Evolutionary conservation across 2,113 vertebrate species (phyloP).

Genomic region (Arvicanthis niloticus): DNA sequence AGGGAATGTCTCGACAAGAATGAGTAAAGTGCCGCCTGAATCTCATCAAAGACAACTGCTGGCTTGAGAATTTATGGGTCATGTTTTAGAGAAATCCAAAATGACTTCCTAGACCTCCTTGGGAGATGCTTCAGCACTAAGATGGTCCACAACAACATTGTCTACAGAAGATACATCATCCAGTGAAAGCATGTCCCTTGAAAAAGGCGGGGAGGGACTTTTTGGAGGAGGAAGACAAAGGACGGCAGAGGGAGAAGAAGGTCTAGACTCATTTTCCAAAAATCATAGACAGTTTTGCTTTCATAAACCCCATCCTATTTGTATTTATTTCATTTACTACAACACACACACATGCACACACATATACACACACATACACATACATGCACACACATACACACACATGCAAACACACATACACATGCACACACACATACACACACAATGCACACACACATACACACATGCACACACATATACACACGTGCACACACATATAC

Average conservation of each 20-base stretch:
- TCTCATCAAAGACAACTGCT: neutral
- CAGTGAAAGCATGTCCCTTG: slow-evolving; percentile 61
- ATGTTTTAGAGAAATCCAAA: slow-evolving; percentile 91
- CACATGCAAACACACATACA: neutral
- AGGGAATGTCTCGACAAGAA: slow-evolving; percentile 97
- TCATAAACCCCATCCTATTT: neutral
- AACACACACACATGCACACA: neutral
- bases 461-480: no score
- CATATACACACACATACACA: no score
- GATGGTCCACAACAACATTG: slow-evolving; percentile 97
- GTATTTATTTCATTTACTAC: neutral
- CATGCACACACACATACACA: no score
- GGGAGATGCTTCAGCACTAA: slow-evolving; percentile 96
- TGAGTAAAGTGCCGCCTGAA: neutral
- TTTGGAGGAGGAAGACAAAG: neutral
- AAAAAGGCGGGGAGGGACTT: neutral
- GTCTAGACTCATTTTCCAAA: neutral
- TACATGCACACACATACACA: no score
- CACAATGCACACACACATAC: no score
- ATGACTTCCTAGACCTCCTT: slow-evolving; percentile 95
- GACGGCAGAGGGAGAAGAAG: neutral
- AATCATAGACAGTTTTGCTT: neutral
- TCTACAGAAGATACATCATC: slow-evolving; percentile 98
- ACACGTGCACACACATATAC: neutral
- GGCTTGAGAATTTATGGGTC: no score